Base-by-base conservation (phyloP, 2,888 invertebrate species). In the Tridacna gigas region DNA sequence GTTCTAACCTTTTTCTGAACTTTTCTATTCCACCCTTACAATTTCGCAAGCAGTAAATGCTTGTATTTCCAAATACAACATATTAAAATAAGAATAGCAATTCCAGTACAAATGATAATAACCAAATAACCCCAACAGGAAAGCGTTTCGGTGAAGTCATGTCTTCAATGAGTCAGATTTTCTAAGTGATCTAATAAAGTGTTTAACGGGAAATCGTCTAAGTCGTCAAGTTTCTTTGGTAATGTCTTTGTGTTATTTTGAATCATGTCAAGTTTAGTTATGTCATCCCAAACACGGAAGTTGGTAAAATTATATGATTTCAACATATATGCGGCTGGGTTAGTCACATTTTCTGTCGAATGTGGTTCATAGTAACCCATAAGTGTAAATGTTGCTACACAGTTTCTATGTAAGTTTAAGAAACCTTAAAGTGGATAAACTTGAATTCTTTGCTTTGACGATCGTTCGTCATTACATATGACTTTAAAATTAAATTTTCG, bases 401-500 rank as follows among this genome's bases (percentile, higher is more conserved):
- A n/a, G n/a, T n/a, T n/a, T n/a, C n/a, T n/a, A n/a, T n/a, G n/a
- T n/a, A n/a, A n/a, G n/a, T n/a, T n/a, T 61, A 61, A 61, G 61
- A 61, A 61, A 61, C 61, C 61, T n/a, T 61, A 61, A n/a, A 22
- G 61, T 61, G 61, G 61, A 61, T 20, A 22, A 11, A 61, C 61
- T 61, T 61, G 61, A 60, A 65, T 26, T 65, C 65, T 25, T 65
- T 22, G 22, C 26, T 65, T 65, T 26, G 22, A 7, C 3, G 22
- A 26, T 15, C 26, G 22, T 7, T 11, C 25, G n/a, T 65, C 65
- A 65, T 65, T 65, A 5, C 65, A 65, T 26, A 65, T 26, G 65
- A 65, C 26, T 26, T 65, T 65, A 25, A 65, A 26, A 65, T 22
- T 65, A 65, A 65, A 65, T 65, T 65, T 26, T 25, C 65, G 65